These are phyloP conservation scores for Patagioenas fasciata DNA, from an alignment of 2,113 vertebrate species.

Conservation along the genomic window DNA sequence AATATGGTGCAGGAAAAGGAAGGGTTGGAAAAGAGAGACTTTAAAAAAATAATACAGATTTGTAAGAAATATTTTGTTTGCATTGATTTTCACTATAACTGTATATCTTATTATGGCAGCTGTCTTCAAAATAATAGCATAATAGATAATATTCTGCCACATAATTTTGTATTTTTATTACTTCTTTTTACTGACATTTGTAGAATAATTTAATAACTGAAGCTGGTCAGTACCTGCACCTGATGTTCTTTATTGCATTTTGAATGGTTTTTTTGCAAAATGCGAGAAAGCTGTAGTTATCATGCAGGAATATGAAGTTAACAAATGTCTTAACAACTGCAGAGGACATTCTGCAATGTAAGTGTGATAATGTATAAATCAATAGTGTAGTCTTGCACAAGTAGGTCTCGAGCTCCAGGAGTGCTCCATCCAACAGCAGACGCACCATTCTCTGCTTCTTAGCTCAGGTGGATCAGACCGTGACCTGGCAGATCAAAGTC, in stretches of 20 bases:
- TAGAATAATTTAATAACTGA: neutral
- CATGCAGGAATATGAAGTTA: neutral
- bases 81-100: neutral
- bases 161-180: slow-evolving; percentile 10
- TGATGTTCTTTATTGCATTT: neutral
- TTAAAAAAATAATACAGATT: neutral
- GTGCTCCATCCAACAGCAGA: neutral
- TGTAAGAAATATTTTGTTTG: neutral
- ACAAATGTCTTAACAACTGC: neutral
- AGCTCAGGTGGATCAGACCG: neutral
- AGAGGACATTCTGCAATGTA: neutral
- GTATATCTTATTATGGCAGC: slow-evolving; percentile 24
- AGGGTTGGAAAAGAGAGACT: neutral
- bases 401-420: neutral
- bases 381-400: neutral
- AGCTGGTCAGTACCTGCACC: neutral
- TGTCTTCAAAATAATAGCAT: slow-evolving; percentile 20
- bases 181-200: neutral
- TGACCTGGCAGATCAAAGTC: neutral
- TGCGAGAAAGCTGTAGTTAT: neutral
- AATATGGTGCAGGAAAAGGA: neutral
- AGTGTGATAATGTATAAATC: neutral
- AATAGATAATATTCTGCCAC: slow-evolving; percentile 6
- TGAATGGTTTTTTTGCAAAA: neutral
- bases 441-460: neutral